Evolutionary conservation across 2,113 vertebrate species (phyloP).

Genomic region (Poeciliopsis prolifica): DNA sequence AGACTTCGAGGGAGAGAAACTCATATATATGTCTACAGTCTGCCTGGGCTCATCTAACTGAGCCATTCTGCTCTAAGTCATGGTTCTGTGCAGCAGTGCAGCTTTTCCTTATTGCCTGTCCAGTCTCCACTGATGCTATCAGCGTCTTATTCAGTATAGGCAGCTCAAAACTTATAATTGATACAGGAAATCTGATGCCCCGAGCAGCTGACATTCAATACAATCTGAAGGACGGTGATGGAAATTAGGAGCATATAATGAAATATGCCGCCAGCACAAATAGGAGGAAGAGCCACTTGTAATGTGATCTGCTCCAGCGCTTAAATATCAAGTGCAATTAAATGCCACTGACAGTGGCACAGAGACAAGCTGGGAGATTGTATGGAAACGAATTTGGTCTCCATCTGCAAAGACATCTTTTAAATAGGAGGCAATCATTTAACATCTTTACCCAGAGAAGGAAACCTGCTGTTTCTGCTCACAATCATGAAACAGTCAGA

Average conservation of each 20-base stretch:
- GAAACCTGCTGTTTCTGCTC: neutral
- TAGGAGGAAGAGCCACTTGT: conserved; percentile 58
- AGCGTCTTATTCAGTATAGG: conserved; percentile 79
- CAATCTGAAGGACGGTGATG: conserved; percentile 80
- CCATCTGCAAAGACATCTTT: conserved; percentile 34
- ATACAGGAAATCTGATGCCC: conserved; percentile 77
- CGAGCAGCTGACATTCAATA: conserved; percentile 80
- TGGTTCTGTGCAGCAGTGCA: conserved; percentile 9
- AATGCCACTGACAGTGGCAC: conserved; percentile 52
- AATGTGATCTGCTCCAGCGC: conserved; percentile 65
- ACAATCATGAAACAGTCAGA: neutral
- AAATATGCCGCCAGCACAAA: conserved; percentile 64
- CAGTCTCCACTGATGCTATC: conserved; percentile 83
- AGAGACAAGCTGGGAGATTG: conserved; percentile 26
- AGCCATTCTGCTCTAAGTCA: neutral
- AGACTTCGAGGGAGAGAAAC: neutral
- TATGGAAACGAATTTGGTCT: conserved; percentile 51
- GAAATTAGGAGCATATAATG: conserved; percentile 68
- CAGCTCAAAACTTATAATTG: conserved; percentile 81
- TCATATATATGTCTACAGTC: conserved; percentile 12
- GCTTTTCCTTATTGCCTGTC: conserved; percentile 65
- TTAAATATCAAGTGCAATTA: conserved; percentile 77
- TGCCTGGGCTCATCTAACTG: conserved; percentile 19
- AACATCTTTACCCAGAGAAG: conserved; percentile 8
- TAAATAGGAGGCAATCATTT: conserved; percentile 43